phyloP scores from a whole-genome alignment of 1,140 invertebrate genomes.

The Leptestheria dahalacensis region DNA sequence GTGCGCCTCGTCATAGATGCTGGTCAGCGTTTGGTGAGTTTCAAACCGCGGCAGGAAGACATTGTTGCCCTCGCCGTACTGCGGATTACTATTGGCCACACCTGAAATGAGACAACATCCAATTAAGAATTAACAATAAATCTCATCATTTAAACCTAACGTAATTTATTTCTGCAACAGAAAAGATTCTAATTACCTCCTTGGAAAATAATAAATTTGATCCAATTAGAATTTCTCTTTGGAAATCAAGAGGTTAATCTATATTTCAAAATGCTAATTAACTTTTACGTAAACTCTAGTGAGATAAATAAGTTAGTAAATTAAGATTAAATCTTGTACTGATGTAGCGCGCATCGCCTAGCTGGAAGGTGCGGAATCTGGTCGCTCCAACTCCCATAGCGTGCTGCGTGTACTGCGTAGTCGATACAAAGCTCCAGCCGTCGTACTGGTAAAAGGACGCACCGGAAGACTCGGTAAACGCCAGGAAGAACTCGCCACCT shows the following conservation, averaged over 20 bases:
- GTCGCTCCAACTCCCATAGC: constrained; percentile 16
- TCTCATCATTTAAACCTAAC: background rate
- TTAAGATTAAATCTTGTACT: constrained; percentile 1
- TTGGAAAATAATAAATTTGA: no score
- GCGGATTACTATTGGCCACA: background rate
- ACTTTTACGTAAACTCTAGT: no score
- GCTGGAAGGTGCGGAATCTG: constrained; percentile 1
- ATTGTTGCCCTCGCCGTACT: background rate
- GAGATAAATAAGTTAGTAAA: background rate
- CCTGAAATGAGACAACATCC: background rate
- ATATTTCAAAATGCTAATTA: no score
- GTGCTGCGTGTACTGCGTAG: constrained; percentile 15
- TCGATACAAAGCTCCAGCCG: constrained; percentile 30
- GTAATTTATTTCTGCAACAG: background rate
- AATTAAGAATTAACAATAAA: background rate
- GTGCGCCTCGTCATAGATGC: background rate
- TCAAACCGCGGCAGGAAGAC: background rate
- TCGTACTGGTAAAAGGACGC: constrained; percentile 29
- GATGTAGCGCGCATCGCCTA: background rate
- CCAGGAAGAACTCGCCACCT: constrained; percentile 19
- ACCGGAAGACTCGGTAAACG: constrained; percentile 18
- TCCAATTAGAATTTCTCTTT: no score
- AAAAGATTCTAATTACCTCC: no score
- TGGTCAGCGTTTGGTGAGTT: background rate
- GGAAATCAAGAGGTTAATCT: no score